phyloP scores from a whole-genome alignment of 1,140 invertebrate genomes.

The Cherax quadricarinatus region DNA sequence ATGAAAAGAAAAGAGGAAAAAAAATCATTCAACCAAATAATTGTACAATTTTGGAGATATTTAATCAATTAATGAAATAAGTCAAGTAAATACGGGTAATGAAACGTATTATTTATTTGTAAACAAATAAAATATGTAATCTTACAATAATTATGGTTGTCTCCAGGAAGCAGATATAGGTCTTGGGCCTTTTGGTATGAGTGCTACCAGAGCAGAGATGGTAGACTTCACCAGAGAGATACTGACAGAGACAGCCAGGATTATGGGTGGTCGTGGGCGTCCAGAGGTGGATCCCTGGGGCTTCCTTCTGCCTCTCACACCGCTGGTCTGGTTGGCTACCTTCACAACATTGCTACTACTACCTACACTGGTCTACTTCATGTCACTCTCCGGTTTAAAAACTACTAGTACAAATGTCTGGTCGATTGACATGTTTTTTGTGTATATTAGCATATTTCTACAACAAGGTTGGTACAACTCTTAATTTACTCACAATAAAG shows the following conservation, averaged over 20 bases:
- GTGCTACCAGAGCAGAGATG: neutral
- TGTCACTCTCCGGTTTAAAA: neutral
- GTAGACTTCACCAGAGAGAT: constrained; percentile 14
- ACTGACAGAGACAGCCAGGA: neutral
- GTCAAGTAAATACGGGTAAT: no score
- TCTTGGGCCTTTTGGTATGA: constrained; percentile 19
- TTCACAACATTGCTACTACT: neutral
- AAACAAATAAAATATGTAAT: no score
- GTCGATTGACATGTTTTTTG: neutral
- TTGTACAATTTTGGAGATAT: no score
- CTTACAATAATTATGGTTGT: no score
- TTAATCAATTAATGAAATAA: neutral
- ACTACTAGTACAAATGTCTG: neutral
- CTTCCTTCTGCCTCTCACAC: constrained; percentile 30
- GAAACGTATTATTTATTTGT: no score
- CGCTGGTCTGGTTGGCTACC: constrained; percentile 12
- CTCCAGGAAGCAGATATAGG: constrained; percentile 16
- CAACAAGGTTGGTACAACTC: neutral
- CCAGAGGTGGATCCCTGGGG: constrained; percentile 38
- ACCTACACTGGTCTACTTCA: neutral
- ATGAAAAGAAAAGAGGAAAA: no score
- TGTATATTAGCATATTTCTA: neutral
- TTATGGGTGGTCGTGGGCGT: constrained; percentile 1
- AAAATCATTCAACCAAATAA: no score
- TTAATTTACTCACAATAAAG: no score